Base-by-base conservation (phyloP, 2,888 invertebrate species). In the Andrena trimmerana region DNA sequence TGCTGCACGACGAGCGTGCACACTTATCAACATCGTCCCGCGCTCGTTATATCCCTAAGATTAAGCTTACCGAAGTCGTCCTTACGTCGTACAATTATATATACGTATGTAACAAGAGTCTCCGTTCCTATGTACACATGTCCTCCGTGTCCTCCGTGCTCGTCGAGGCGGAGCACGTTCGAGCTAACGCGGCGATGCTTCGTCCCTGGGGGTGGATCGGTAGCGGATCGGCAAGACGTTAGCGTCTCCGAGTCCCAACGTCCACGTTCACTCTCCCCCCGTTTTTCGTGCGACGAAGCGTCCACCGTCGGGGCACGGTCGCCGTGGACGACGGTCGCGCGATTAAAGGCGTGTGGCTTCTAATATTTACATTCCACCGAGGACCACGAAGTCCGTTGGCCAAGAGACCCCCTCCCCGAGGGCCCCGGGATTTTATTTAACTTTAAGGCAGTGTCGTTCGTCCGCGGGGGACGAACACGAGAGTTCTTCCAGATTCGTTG, bases 401-500 rank as follows among this genome's bases (percentile, higher is more conserved):
- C 42, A 50, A 65, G 63, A 67, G 36, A 29, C 31, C 33, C 59
- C 52, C 24, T 42, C 33, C 59, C 48, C n/a, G 60, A 24, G 29
- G 70, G 52, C 57, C 73, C 80, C 72, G 65, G 71, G 70, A 65
- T 63, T 75, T 75, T 82, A 77, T 88, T 63, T 89, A 90, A 89
- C 84, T 87, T 91, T 92, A 92, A 92, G 92, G 92, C 92, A 93
- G 91, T 91, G 81, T 88, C 84, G 83, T 87, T 83, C 78, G 84
- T 86, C 86, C 42, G 62, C 42, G 24, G 20, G 16, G 36, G 86
- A 82, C 84, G 80, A 78, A 82, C 75, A 67, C 81, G 70, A 57
- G 7, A 68, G 78, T 77, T 68, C 62, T 73, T 82, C 69, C 78
- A 57, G 82, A 62, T 90, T 83, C 86, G 90, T 90, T 91, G 91